A percentile compares a stretch with the other conserved stretches of the same genome.
Conservation (phyloP, 1,140 invertebrate species). For the Drosophila willistoni region DNA sequence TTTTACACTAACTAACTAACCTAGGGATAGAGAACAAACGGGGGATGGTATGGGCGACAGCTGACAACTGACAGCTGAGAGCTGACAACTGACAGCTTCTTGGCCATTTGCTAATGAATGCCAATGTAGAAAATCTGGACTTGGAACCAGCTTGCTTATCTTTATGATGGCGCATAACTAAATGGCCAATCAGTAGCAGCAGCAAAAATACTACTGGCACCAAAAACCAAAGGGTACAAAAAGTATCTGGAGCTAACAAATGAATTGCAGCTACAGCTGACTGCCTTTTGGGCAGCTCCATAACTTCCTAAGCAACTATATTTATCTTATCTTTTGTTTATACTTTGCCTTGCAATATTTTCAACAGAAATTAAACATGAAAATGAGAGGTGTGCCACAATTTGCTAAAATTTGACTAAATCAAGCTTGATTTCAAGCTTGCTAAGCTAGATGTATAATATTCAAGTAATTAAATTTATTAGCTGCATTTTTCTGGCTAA, state of each 20-base stretch:
- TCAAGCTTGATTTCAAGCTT: too few species aligned
- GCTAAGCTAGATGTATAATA: too few species aligned
- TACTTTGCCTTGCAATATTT: constrained; percentile 3
- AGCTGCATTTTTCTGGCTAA: too few species aligned
- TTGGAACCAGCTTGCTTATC: constrained; percentile 61
- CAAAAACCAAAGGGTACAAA: background rate
- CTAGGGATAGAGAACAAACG: constrained; percentile 45
- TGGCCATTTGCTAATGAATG: constrained; percentile 72
- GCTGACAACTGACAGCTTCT: constrained; percentile 60
- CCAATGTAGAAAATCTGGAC: constrained; percentile 42
- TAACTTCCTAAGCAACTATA: background rate
- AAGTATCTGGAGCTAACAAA: constrained; percentile 56
- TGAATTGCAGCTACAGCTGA: constrained; percentile 37
- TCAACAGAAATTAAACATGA: background rate
- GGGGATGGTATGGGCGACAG: background rate
- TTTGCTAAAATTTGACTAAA: too few species aligned
- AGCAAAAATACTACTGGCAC: background rate
- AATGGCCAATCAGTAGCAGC: constrained; percentile 65
- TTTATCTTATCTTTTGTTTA: background rate
- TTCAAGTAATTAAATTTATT: too few species aligned
- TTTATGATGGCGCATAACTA: constrained; percentile 76
- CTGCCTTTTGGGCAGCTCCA: background rate
- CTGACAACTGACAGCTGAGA: constrained; percentile 57
- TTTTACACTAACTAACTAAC: constrained; percentile 77
- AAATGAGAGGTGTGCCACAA: too few species aligned